Percentiles rank a stretch among this genome's conserved stretches.
These are phyloP conservation scores for Isoperla grammatica DNA, from an alignment of 2,888 invertebrate genomes.

Conservation along the genomic window DNA sequence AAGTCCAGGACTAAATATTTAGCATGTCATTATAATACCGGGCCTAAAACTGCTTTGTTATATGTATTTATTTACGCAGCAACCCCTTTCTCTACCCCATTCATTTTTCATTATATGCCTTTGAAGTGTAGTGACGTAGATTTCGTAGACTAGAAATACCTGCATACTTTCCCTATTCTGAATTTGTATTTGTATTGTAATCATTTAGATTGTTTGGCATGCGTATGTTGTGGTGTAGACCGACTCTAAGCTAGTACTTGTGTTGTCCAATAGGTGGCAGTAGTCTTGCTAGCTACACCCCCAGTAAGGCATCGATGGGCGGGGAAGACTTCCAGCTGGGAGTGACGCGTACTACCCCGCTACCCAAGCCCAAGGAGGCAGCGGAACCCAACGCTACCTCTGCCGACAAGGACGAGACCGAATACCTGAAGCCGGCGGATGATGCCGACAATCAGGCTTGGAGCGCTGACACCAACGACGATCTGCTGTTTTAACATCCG, in stretches of 20 bases:
- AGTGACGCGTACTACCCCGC: slow-evolving; percentile 57
- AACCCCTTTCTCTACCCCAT: too few species aligned
- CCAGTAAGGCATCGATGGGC: slow-evolving; percentile 63
- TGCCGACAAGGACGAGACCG: slow-evolving; percentile 37
- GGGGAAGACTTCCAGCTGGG: slow-evolving; percentile 70
- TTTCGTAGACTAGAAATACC: too few species aligned
- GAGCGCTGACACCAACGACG: slow-evolving; percentile 45
- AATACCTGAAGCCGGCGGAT: slow-evolving; percentile 41
- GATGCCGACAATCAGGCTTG: slow-evolving; percentile 40
- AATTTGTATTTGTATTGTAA: too few species aligned
- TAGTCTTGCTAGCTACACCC: slow-evolving; percentile 72
- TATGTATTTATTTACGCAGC: too few species aligned
- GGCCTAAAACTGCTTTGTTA: too few species aligned
- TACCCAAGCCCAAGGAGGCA: slow-evolving; percentile 24
- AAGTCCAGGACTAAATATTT: too few species aligned
- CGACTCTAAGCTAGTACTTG: background rate
- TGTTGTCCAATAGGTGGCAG: slow-evolving; percentile 43
- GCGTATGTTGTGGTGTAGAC: too few species aligned
- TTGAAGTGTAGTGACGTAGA: too few species aligned
- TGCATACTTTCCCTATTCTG: too few species aligned
- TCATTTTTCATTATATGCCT: too few species aligned
- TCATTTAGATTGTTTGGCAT: too few species aligned
- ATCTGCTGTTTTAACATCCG: slow-evolving; percentile 43
- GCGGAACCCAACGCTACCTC: slow-evolving; percentile 33
- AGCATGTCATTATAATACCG: too few species aligned